Conservation (phyloP, 2,888 invertebrate genomes). For the Agrochola circellaris region DNA sequence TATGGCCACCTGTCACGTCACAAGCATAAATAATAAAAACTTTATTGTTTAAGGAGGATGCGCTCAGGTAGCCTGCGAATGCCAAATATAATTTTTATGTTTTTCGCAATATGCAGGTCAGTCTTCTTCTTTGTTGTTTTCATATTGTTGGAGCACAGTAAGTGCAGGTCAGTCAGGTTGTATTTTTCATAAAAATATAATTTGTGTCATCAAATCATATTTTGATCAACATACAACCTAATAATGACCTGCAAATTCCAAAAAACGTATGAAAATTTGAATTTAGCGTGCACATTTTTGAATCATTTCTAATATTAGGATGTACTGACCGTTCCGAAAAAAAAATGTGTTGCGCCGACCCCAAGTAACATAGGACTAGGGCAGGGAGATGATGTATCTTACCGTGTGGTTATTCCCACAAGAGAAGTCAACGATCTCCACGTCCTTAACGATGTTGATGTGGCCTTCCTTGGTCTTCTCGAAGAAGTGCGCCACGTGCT, state of each 20-base stretch:
- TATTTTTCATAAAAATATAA: background rate
- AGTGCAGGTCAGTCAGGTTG: background rate
- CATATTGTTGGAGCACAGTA: no score
- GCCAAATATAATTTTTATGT: background rate
- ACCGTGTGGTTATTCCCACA: slow-evolving; percentile 98
- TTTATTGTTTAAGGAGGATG: background rate
- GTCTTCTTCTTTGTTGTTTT: background rate
- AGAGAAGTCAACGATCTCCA: slow-evolving; percentile 96
- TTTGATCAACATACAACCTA: background rate
- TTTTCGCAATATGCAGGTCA: background rate
- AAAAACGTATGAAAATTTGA: background rate
- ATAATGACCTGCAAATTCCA: background rate
- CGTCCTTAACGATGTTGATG: slow-evolving; percentile 95
- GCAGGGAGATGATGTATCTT: slow-evolving; percentile 64
- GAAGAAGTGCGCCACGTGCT: slow-evolving; percentile 95
- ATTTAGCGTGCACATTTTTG: background rate
- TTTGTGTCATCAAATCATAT: background rate
- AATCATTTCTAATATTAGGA: no score
- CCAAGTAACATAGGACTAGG: background rate
- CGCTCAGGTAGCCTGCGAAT: background rate
- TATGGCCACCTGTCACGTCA: slow-evolving; percentile 92
- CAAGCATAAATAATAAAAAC: background rate
- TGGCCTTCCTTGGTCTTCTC: slow-evolving; percentile 97
- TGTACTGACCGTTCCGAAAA: no score
- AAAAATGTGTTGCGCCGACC: no score